A percentile compares a stretch with the other conserved stretches of the same genome.
Evolutionary conservation across 2,888 invertebrate genomes (phyloP).

Genomic region (Crepidodera aurea): DNA sequence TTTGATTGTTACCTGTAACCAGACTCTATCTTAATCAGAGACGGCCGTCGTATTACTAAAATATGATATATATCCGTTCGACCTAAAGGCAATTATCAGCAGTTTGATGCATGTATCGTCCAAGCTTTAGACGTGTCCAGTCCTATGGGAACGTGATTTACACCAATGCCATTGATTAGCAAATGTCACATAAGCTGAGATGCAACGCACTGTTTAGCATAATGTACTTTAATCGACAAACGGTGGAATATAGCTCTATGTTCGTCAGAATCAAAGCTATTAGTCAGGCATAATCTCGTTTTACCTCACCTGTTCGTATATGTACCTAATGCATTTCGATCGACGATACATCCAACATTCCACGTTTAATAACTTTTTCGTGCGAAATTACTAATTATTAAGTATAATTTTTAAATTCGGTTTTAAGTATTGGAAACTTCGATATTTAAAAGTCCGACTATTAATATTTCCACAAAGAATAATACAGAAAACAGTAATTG

Average conservation of each 20-base stretch:
- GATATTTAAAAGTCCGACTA: too few relatives aligned
- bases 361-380: background rate
- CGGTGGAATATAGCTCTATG: slow-evolving; percentile 52
- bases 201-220: slow-evolving; percentile 58
- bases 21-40: slow-evolving; percentile 48
- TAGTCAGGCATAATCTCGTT: slow-evolving; percentile 51
- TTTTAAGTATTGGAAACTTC: too few relatives aligned
- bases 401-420: too few relatives aligned
- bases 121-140: slow-evolving; percentile 54
- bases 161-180: slow-evolving; percentile 59
- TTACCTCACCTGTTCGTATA: slow-evolving; percentile 45
- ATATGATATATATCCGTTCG: slow-evolving; percentile 52
- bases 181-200: slow-evolving; percentile 58
- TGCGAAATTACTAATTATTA: too few relatives aligned
- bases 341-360: background rate
- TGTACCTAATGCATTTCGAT: slow-evolving; percentile 16
- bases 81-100: slow-evolving; percentile 50
- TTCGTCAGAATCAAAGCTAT: slow-evolving; percentile 57
- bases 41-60: slow-evolving; percentile 43
- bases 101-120: slow-evolving; percentile 54
- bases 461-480: too few relatives aligned
- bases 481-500: too few relatives aligned
- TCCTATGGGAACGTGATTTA: slow-evolving; percentile 59
- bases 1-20: slow-evolving; percentile 37
- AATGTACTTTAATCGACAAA: slow-evolving; percentile 58